Evolutionary conservation across 2,797 vertebrate species (phyloP).

Genomic region (Gymnothorax reevesii): DNA sequence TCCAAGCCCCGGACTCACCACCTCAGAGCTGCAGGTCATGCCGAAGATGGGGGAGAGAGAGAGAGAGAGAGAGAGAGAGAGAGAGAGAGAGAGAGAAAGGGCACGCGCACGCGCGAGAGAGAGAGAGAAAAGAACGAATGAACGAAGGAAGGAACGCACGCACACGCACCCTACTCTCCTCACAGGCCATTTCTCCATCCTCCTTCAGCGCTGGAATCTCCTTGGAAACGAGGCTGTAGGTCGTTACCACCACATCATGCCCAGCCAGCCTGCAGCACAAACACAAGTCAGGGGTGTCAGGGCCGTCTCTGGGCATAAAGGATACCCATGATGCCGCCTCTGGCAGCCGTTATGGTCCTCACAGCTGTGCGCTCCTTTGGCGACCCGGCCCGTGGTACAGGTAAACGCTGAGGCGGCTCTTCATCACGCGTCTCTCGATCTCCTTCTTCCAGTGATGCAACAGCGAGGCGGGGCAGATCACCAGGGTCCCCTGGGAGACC

Average conservation of each 20-base stretch:
- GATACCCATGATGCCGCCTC: too few species aligned
- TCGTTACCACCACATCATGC: constrained; percentile 91
- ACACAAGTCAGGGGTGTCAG: background rate
- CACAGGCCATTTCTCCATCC: constrained; percentile 64
- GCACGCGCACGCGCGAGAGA: too few species aligned
- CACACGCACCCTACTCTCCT: constrained; percentile 57
- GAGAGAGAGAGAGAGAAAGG: too few species aligned
- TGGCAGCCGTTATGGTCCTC: constrained; percentile 50
- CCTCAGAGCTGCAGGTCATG: too few species aligned
- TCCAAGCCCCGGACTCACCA: too few species aligned
- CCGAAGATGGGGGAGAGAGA: too few species aligned
- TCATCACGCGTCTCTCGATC: constrained; percentile 77
- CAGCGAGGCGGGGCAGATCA: constrained; percentile 93
- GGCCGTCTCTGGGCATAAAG: too few species aligned
- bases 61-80: too few species aligned
- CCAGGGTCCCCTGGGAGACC: constrained; percentile 78
- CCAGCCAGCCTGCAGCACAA: constrained; percentile 75
- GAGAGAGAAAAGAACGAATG: too few species aligned
- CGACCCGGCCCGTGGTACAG: constrained; percentile 89
- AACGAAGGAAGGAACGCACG: too few species aligned
- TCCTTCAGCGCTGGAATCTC: constrained; percentile 84
- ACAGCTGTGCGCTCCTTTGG: constrained; percentile 74
- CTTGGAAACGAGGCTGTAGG: constrained; percentile 87
- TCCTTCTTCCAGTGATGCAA: constrained; percentile 96
- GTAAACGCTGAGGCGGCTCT: constrained; percentile 73